Conservation (phyloP, 2,113 vertebrate species). For the Ceyx margarethae region DNA sequence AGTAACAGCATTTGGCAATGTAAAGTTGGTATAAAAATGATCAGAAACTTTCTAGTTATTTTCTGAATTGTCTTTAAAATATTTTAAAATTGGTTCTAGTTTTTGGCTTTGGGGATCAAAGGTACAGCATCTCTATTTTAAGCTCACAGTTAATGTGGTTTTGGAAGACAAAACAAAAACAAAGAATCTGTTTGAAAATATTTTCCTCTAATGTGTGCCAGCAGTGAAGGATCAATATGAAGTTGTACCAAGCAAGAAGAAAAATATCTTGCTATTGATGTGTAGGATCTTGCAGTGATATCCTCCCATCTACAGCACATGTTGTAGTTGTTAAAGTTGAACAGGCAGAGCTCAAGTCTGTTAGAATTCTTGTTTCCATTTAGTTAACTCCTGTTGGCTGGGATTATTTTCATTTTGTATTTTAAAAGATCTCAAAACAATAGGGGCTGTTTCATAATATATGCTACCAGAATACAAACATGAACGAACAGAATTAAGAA, state of each 20-base stretch:
- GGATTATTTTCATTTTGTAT: background rate
- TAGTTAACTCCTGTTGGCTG: background rate
- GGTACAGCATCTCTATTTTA: background rate
- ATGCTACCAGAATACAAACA: background rate
- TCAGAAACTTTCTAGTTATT: background rate
- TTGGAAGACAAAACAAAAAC: background rate
- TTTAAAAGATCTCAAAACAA: background rate
- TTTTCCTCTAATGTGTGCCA: background rate
- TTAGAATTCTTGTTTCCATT: background rate
- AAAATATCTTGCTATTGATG: background rate
- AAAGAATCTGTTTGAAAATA: background rate
- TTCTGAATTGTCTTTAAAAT: background rate
- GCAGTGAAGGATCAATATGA: background rate
- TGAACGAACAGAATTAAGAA: background rate
- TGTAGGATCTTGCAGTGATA: background rate
- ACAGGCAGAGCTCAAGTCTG: background rate
- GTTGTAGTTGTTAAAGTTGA: background rate
- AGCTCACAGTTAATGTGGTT: background rate
- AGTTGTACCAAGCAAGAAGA: background rate
- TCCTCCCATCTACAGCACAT: background rate
- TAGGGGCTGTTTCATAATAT: background rate
- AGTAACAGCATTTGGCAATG: background rate
- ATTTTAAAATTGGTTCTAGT: background rate
- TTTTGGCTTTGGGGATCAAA: background rate
- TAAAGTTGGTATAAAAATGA: background rate